Evolutionary conservation across 2,888 invertebrate genomes (phyloP), one percentile per base, ranked within the genome.

Genomic region (Hirtodrosophila confusa): DNA sequence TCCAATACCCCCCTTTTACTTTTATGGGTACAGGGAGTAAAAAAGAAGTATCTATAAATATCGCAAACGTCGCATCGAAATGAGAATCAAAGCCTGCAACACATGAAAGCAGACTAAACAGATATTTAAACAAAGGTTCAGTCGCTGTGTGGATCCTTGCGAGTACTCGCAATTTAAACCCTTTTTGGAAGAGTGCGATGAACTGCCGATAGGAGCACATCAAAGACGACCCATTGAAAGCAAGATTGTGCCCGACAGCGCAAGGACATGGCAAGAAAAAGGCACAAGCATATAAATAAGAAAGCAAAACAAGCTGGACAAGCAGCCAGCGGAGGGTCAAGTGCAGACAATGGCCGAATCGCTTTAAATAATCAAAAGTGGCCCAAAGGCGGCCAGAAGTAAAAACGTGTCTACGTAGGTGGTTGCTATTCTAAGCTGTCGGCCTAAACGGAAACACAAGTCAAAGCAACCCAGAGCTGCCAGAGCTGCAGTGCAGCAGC

Each of bases 351-450:
- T 78, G 67, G 70, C 56, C 47, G 45, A 44, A 64, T 44, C 60
- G 65, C 69, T 78, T 82, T 80, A 85, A 83, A 82, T 87, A 83
- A 83, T 85, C 67, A 85, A 85, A 88, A 71, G 60, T 68, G 57
- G 85, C 72, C 75, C 74, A 41, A 35, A 54, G 66, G 62, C 51
- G 35, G 3, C 40, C 40, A 23, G 31, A 37, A 31, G 11, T 66
- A 56, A 17, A 50, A 31, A 31, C 56, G 24, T 50, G 69, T 69
- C 51, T 62, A 48, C 48, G 55, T 75, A 63, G 70, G 53, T 70
- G 55, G 55, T 48, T 60, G 43, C 49, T 56, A 60, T 49, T 71
- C 60, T 50, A 61, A 65, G 76, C 66, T 76, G 77, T 62, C 77
- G 66, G 39, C 37, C 62, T 39, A 70, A 76, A 61, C 60, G 71